Conservation (phyloP, 2,797 vertebrate species). For the Acanthornis magna region DNA sequence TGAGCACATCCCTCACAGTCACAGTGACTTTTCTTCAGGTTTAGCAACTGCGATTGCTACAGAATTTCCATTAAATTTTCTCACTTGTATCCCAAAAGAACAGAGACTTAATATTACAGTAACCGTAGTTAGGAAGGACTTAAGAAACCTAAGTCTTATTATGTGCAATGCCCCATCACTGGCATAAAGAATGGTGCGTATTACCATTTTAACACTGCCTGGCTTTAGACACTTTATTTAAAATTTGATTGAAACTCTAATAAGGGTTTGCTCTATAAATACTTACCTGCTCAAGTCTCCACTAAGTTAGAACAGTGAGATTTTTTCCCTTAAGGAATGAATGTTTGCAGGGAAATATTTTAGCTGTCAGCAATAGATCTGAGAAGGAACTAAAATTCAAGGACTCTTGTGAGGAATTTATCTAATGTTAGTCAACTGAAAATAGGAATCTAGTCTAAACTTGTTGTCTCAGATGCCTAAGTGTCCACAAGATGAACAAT, state of each 20-base stretch:
- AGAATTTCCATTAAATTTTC: neutral
- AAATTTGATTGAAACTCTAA: conserved; percentile 19
- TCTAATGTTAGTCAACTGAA: neutral
- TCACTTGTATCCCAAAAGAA: neutral
- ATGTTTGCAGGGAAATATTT: neutral
- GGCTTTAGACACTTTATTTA: conserved; percentile 1
- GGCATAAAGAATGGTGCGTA: neutral
- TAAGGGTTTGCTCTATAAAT: conserved; percentile 19
- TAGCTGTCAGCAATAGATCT: neutral
- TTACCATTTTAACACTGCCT: neutral
- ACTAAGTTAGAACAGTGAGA: neutral
- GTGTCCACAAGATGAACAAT: neutral
- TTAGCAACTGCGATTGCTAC: neutral
- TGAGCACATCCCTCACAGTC: neutral
- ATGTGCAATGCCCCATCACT: neutral
- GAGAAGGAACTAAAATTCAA: neutral
- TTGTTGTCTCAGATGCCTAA: neutral
- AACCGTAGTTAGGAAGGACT: neutral
- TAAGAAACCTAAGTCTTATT: neutral
- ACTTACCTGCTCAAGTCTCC: neutral
- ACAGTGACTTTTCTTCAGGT: neutral
- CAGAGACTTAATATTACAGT: neutral
- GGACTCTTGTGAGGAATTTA: neutral
- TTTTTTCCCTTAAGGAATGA: neutral
- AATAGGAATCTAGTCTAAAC: neutral